Conservation (phyloP, 2,797 vertebrate genomes). For the Synaphobranchus kaupii region DNA sequence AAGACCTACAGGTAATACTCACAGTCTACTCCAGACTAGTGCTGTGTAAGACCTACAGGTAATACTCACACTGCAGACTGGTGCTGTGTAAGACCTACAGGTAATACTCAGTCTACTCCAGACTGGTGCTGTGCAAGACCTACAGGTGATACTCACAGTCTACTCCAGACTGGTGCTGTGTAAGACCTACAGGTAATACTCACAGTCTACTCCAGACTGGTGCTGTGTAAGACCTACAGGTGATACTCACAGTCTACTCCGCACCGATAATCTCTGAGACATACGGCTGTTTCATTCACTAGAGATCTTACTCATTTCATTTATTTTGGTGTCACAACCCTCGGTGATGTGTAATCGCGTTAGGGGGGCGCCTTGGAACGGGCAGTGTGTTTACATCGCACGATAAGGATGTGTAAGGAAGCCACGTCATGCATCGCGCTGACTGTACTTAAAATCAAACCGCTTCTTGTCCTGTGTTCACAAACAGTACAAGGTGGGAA, state of each 20-base stretch:
- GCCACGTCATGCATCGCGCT: too few species aligned
- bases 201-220: too few species aligned
- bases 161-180: conserved; percentile 97
- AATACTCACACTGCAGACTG: conserved; percentile 11
- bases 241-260: conserved; percentile 9
- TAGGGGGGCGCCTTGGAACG: too few species aligned
- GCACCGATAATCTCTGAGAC: background rate
- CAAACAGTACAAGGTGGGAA: background rate
- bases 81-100: too few species aligned
- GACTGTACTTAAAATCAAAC: too few species aligned
- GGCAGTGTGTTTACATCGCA: too few species aligned
- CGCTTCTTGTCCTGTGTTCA: background rate
- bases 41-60: conserved; percentile 98
- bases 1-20: conserved; percentile 91
- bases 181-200: conserved; percentile 92
- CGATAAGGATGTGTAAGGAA: too few species aligned
- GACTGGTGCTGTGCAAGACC: conserved; percentile 96
- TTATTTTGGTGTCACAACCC: too few species aligned
- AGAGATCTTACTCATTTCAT: too few species aligned
- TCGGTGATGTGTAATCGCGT: too few species aligned
- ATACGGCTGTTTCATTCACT: background rate
- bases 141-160: conserved; percentile 86
- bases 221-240: too few species aligned
- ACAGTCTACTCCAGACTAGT: conserved; percentile 93
- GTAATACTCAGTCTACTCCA: conserved; percentile 97